A percentile compares a stretch with the other conserved stretches of the same genome.
phyloP scores from a whole-genome alignment of 2,888 invertebrate species.

The Formica aserva region DNA sequence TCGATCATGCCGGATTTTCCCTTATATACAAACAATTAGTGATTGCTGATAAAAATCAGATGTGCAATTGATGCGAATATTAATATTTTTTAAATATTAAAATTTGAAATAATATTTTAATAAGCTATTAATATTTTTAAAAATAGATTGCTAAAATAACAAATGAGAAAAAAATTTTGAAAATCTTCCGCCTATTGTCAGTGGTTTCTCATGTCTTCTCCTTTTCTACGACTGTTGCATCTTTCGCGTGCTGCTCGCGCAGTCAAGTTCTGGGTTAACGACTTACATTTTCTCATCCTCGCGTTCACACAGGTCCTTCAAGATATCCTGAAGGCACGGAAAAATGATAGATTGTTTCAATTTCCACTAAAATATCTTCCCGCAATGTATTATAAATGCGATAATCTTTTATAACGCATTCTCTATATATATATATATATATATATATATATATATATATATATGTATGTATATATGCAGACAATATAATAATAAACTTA shows the following conservation, averaged over 20 bases:
- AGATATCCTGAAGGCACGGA: constrained; percentile 20
- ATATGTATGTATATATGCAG: not conserved
- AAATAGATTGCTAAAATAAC: not conserved
- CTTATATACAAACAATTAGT: not conserved
- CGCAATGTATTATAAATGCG: not conserved
- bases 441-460: not conserved
- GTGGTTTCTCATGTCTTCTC: not conserved
- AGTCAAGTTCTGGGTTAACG: constrained; percentile 68
- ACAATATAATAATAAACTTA: not conserved
- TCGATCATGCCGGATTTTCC: not conserved
- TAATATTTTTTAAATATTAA: not conserved
- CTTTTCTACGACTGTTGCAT: not conserved
- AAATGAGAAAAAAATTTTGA: not conserved
- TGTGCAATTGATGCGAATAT: not conserved
- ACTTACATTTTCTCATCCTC: constrained; percentile 41
- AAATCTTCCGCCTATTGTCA: not conserved
- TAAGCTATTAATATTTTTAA: not conserved
- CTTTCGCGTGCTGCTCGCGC: not conserved
- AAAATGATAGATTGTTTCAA: constrained; percentile 37
- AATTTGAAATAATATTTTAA: not conserved
- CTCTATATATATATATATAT: not conserved
- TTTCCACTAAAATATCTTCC: constrained; percentile 13
- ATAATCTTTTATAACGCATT: constrained; percentile 5
- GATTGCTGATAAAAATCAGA: not conserved
- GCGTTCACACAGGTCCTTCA: constrained; percentile 1